Conservation (phyloP, 2,113 vertebrate species). For the Barnardius zonarius region DNA sequence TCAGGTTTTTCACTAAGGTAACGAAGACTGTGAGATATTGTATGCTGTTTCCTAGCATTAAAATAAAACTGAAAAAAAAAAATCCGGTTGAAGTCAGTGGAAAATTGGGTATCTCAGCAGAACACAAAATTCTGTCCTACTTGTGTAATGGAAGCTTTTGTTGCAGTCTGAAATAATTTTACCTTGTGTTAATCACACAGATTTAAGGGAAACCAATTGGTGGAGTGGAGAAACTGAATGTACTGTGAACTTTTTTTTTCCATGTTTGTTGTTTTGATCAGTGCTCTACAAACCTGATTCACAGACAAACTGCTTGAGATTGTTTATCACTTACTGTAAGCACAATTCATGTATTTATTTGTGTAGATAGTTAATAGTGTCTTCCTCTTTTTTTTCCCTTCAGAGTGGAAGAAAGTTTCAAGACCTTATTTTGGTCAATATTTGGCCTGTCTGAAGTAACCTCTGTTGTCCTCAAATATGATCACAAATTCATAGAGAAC, state of each 20-base stretch:
- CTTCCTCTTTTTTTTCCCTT: not conserved
- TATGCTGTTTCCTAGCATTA: not conserved
- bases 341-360: not conserved
- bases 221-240: not conserved
- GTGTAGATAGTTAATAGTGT: not conserved
- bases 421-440: constrained; percentile 91
- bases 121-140: not conserved
- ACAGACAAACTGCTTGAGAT: not conserved
- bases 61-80: not conserved
- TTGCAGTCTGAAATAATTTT: not conserved
- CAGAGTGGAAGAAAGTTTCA: constrained; percentile 90
- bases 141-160: not conserved
- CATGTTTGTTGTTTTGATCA: not conserved
- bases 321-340: not conserved
- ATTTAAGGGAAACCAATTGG: not conserved
- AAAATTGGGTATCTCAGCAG: not conserved
- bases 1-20: not conserved
- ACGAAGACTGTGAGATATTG: not conserved
- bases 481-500: constrained; percentile 90
- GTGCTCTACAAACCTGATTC: not conserved
- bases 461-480: constrained; percentile 88
- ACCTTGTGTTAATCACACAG: not conserved
- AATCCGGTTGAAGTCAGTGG: not conserved
- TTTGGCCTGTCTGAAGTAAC: constrained; percentile 89
- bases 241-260: not conserved